Conservation (phyloP, 2,113 vertebrate species). For the Odontesthes bonariensis region DNA sequence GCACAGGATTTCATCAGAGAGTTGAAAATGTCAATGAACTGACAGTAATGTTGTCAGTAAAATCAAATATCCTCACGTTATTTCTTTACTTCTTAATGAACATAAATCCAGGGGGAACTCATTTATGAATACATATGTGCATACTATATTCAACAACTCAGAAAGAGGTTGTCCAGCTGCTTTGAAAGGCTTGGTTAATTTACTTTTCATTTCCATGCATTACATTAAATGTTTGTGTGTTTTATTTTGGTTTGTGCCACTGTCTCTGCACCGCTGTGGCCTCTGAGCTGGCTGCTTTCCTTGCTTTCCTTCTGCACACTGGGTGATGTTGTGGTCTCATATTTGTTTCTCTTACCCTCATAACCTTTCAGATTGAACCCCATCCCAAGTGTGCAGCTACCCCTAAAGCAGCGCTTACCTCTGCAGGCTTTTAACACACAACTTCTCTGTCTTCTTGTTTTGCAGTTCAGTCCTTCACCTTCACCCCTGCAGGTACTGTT, state of each 20-base stretch:
- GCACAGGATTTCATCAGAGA: constrained; percentile 54
- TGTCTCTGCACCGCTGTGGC: constrained; percentile 59
- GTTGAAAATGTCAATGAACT: constrained; percentile 35
- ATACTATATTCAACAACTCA: not conserved
- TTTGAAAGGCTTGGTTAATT: constrained; percentile 16
- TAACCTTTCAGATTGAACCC: constrained; percentile 15
- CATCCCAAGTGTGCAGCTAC: constrained; percentile 50
- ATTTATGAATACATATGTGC: not conserved
- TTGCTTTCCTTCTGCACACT: constrained; percentile 72
- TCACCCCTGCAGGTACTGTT: constrained; percentile 93
- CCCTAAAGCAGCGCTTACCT: constrained; percentile 68
- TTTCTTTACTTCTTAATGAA: not conserved
- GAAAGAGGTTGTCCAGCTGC: not conserved
- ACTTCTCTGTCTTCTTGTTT: constrained; percentile 93
- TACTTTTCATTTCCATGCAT: constrained; percentile 54
- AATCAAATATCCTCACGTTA: constrained; percentile 9
- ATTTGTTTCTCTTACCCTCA: constrained; percentile 5
- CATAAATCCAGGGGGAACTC: constrained; percentile 1
- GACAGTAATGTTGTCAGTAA: not conserved
- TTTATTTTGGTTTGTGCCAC: constrained; percentile 59
- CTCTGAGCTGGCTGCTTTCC: constrained; percentile 78
- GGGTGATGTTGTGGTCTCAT: constrained; percentile 24
- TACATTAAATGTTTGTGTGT: constrained; percentile 62
- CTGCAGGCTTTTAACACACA: constrained; percentile 84
- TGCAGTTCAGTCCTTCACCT: constrained; percentile 93